A percentile compares a stretch with the other conserved stretches of the same genome.
These are phyloP conservation scores for Xanthia icteritia DNA, from an alignment of 2,888 invertebrate genomes.

Conservation along the genomic window DNA sequence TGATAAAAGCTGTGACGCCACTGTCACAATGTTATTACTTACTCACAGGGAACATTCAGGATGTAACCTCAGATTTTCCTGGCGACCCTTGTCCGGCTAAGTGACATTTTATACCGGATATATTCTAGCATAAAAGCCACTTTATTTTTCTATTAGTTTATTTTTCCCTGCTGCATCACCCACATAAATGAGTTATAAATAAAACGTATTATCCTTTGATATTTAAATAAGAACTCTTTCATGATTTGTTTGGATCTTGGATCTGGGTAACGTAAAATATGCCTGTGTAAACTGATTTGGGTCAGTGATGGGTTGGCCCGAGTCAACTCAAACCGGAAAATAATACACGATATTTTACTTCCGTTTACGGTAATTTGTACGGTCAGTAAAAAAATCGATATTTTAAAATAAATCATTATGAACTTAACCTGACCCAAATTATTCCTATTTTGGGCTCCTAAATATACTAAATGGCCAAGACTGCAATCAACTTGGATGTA, in stretches of 20 bases:
- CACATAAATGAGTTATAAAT: not conserved
- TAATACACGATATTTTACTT: too few species aligned
- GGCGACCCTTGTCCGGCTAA: slow-evolving; percentile 25
- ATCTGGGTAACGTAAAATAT: not conserved
- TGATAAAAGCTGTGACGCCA: slow-evolving; percentile 5
- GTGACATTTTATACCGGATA: slow-evolving; percentile 13
- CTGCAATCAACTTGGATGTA: too few species aligned
- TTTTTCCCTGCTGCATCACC: not conserved
- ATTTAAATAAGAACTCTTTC: slow-evolving; percentile 10
- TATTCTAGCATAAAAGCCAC: not conserved
- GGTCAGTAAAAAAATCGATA: too few species aligned
- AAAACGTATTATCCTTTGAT: slow-evolving; percentile 22
- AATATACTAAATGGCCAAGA: too few species aligned
- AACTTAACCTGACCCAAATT: too few species aligned
- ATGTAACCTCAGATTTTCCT: slow-evolving; percentile 1
- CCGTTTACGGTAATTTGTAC: too few species aligned
- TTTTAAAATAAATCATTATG: too few species aligned
- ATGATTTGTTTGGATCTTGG: slow-evolving; percentile 1
- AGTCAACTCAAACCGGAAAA: too few species aligned
- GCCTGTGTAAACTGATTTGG: not conserved
- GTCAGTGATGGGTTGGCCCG: too few species aligned
- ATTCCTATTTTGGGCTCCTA: too few species aligned
- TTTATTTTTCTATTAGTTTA: slow-evolving; percentile 8
- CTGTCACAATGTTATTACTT: not conserved
- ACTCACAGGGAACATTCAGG: not conserved